Evolutionary conservation across 2,888 invertebrate genomes (phyloP).

Genomic region (Amorpha juglandis): DNA sequence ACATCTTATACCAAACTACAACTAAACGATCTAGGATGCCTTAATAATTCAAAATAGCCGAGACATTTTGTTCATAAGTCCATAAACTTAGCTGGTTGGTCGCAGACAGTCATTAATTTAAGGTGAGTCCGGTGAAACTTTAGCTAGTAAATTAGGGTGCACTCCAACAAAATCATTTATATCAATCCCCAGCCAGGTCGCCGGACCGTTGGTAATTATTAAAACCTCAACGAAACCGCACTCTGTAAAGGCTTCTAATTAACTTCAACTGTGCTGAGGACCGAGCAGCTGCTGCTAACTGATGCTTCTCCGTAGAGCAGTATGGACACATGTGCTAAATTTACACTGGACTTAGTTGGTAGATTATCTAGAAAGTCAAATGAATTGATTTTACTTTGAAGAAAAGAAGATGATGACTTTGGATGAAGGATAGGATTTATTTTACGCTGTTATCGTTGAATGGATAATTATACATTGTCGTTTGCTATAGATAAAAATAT

Average conservation of each 20-base stretch:
- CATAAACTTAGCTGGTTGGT: conserved; percentile 31
- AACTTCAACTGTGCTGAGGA: conserved; percentile 62
- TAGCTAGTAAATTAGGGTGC: conserved; percentile 33
- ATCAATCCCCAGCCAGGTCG: conserved; percentile 62
- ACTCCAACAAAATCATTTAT: conserved; percentile 62
- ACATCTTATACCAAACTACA: neutral
- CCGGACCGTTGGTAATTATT: conserved; percentile 67
- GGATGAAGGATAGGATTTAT: neutral
- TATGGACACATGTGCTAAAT: conserved; percentile 1
- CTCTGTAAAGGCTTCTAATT: conserved; percentile 68
- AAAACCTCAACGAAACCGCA: conserved; percentile 69
- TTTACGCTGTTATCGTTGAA: neutral
- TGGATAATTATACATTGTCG: too few relatives aligned
- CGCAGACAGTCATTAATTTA: conserved; percentile 49
- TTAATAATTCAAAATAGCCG: neutral
- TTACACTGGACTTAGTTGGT: neutral
- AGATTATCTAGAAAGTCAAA: neutral
- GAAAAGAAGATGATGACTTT: neutral
- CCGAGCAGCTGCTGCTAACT: conserved; percentile 64
- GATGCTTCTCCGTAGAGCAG: conserved; percentile 48
- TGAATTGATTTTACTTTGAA: neutral
- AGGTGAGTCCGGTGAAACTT: conserved; percentile 41
- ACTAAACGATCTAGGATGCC: conserved; percentile 32
- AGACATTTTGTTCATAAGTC: conserved; percentile 14
- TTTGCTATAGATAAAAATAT: too few relatives aligned